Conservation (phyloP, 2,888 invertebrate genomes). For the Perizoma affinitatum region DNA sequence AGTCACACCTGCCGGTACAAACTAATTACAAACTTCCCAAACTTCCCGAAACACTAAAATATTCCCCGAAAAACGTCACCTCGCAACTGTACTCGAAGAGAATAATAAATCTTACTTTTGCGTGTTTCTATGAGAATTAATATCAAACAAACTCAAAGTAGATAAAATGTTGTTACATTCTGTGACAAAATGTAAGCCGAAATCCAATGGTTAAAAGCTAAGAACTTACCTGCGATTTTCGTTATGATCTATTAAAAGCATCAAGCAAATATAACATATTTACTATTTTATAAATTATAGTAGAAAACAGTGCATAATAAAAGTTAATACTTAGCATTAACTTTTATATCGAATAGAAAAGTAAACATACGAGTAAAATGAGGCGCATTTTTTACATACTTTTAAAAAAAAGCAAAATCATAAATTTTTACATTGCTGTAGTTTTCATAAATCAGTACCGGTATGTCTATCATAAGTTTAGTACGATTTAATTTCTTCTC, state of each 20-base stretch:
- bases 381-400: no score
- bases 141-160: constrained; percentile 43
- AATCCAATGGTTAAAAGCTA: constrained; percentile 17
- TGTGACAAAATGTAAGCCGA: constrained; percentile 35
- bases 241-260: background rate
- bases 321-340: no score
- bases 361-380: no score
- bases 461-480: constrained; percentile 35
- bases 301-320: no score
- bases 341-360: no score
- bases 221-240: background rate
- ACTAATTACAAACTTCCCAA: constrained; percentile 80
- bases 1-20: constrained; percentile 72
- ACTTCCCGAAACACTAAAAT: constrained; percentile 81
- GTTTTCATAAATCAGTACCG: constrained; percentile 30
- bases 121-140: constrained; percentile 47
- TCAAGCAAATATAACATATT: no score
- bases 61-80: constrained; percentile 82
- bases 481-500: constrained; percentile 38
- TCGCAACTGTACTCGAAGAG: constrained; percentile 59
- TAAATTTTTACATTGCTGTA: constrained; percentile 11
- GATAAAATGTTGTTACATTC: constrained; percentile 43
- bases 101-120: constrained; percentile 68
- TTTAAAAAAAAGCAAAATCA: constrained; percentile 2
- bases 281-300: no score